These are phyloP conservation scores for Balearica regulorum DNA, from an alignment of 2,797 vertebrate species.

Conservation along the genomic window DNA sequence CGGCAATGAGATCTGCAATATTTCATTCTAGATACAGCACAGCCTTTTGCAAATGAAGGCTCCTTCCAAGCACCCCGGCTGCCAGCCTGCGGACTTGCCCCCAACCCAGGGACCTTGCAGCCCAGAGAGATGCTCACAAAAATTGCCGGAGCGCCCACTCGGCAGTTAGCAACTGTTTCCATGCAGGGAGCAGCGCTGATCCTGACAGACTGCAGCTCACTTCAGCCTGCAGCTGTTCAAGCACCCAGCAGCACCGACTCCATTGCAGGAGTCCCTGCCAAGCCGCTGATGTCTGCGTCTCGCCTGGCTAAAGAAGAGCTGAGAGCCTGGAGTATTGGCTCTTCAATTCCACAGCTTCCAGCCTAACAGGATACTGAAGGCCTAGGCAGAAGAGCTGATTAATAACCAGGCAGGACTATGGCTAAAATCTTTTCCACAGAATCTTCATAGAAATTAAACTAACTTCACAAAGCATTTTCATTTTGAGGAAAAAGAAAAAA, in stretches of 20 bases:
- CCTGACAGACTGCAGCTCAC: background rate
- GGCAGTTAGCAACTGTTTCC: background rate
- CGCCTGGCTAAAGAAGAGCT: background rate
- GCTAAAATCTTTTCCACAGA: background rate
- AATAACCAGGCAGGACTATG: background rate
- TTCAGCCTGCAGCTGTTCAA: background rate
- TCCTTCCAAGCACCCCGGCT: background rate
- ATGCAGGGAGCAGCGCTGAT: background rate
- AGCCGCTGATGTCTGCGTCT: background rate
- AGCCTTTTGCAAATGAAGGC: background rate
- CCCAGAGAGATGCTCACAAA: background rate
- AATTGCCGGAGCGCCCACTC: too few relatives aligned
- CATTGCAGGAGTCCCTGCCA: background rate
- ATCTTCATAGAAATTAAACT: background rate
- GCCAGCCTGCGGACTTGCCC: background rate
- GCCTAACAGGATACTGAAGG: background rate
- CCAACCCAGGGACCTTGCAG: accelerated
- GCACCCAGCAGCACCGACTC: background rate
- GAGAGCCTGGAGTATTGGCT: background rate
- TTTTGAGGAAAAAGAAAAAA: background rate
- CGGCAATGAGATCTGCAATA: background rate
- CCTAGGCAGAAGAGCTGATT: background rate
- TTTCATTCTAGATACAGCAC: background rate
- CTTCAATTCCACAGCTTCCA: background rate
- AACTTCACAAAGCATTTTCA: background rate